Conservation (phyloP, 2,888 invertebrate genomes). For the Diarsia mendica region DNA sequence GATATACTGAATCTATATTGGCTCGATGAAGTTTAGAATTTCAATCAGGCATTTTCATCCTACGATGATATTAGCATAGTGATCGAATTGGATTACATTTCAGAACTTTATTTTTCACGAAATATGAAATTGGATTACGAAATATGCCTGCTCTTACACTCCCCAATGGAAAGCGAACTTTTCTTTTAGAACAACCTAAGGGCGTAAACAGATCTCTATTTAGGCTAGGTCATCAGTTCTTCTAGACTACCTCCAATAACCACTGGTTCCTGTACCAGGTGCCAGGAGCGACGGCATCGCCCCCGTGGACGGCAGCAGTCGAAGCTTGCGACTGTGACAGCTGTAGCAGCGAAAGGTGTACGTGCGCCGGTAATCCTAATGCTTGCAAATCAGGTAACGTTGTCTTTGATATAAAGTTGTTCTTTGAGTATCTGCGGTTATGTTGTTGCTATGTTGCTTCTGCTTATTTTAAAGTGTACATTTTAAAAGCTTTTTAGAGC, state of each 20-base stretch:
- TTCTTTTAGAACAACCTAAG: background rate
- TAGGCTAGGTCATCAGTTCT: background rate
- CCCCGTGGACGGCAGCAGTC: conserved; percentile 84
- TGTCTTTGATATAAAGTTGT: background rate
- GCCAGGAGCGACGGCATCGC: conserved; percentile 81
- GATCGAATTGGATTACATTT: background rate
- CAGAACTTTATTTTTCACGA: background rate
- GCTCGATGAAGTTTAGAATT: background rate
- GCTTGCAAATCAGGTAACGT: conserved; percentile 82
- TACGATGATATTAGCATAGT: background rate
- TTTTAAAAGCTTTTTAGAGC: no score
- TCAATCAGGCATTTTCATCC: background rate
- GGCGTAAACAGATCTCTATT: background rate
- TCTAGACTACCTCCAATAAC: background rate
- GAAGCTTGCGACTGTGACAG: conserved; percentile 79
- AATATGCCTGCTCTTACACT: no score
- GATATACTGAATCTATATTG: background rate
- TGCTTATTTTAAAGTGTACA: background rate
- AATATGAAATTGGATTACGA: no score
- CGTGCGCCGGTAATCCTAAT: conserved; percentile 70
- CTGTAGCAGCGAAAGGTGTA: conserved; percentile 73
- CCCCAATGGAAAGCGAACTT: no score
- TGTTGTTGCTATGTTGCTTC: background rate
- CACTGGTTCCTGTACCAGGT: conserved; percentile 69
- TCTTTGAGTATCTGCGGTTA: background rate